Conservation (phyloP, 1,140 invertebrate genomes). For the Pogonognathellus flavescens region DNA sequence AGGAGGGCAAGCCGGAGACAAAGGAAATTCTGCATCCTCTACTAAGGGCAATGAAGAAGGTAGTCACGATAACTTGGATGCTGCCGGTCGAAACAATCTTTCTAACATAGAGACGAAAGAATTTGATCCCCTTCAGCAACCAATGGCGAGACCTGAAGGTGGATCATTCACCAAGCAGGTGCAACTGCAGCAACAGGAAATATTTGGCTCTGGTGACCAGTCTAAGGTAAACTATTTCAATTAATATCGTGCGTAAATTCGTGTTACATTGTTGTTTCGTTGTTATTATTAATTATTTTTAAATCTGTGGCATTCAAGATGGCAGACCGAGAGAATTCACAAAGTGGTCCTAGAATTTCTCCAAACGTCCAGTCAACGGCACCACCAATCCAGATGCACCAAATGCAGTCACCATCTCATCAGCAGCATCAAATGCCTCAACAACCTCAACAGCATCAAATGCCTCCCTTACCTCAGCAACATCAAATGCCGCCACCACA, state of each 20-base stretch:
- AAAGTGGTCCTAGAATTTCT: not conserved
- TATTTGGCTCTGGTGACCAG: not conserved
- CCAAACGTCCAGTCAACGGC: not conserved
- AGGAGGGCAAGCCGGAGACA: not conserved
- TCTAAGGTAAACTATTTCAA: not conserved
- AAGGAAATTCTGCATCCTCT: not conserved
- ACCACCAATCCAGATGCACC: not conserved
- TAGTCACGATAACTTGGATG: not conserved
- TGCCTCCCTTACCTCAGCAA: not conserved
- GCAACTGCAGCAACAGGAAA: not conserved
- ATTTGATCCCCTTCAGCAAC: not conserved
- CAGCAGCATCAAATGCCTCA: not conserved
- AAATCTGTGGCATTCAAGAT: not conserved
- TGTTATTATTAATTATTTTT: no score
- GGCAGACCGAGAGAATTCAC: not conserved
- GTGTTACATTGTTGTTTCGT: no score
- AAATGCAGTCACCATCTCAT: not conserved
- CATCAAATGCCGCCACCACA: no score
- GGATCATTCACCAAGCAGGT: not conserved
- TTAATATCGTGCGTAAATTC: no score
- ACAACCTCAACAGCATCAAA: not conserved
- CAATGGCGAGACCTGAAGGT: not conserved
- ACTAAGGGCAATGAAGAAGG: not conserved
- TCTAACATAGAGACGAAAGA: not conserved
- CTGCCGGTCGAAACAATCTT: not conserved